Evolutionary conservation across 1,140 invertebrate species (phyloP).

Genomic region (Tetramorium alpestre): DNA sequence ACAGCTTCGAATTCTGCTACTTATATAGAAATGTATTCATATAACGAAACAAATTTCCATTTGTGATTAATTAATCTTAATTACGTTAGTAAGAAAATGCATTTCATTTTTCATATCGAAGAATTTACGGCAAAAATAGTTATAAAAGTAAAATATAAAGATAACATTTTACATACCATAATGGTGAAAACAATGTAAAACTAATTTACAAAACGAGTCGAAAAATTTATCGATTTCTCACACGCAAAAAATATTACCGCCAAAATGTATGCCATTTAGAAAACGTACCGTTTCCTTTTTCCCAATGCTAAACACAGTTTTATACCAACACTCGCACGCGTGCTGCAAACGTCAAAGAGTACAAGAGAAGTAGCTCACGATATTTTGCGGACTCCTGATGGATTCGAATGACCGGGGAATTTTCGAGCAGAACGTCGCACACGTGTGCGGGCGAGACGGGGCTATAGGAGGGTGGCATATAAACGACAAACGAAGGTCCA

Average conservation of each 20-base stretch:
- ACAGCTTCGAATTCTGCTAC: neutral
- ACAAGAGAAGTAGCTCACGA: constrained; percentile 62
- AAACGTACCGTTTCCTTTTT: constrained; percentile 4
- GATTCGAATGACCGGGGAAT: constrained; percentile 71
- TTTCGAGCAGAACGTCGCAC: constrained; percentile 65
- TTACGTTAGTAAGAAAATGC: neutral
- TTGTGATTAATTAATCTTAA: neutral
- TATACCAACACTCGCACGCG: neutral
- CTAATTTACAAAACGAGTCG: neutral
- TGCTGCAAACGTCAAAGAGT: constrained; percentile 33
- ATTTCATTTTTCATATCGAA: neutral
- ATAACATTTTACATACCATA: neutral
- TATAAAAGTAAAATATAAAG: neutral
- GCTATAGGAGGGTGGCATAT: constrained; percentile 4
- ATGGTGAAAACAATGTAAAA: neutral
- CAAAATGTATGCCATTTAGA: constrained; percentile 20
- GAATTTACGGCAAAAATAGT: neutral
- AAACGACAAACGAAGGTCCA: constrained; percentile 67
- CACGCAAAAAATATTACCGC: neutral
- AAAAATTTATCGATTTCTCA: neutral
- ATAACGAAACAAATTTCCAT: neutral
- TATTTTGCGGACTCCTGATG: constrained; percentile 74
- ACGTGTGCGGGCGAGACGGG: constrained; percentile 5
- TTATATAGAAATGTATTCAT: neutral
- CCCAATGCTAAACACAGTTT: neutral